These are phyloP conservation scores for Phenganax subtilis DNA, from an alignment of 92 coral and sea anemone genomes.

Conservation along the genomic window DNA sequence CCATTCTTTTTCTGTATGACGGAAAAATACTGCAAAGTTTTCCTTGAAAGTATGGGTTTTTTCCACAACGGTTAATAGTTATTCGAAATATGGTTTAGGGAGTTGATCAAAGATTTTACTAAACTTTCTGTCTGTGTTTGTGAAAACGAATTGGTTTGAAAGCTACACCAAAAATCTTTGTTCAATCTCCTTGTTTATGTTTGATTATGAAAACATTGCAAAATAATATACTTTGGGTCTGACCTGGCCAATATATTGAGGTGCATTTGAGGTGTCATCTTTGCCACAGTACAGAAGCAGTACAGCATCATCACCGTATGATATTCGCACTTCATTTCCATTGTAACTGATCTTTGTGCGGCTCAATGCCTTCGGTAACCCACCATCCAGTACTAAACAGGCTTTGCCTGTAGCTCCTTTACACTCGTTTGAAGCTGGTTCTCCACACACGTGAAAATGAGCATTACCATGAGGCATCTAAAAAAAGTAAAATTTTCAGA, in stretches of 20 bases:
- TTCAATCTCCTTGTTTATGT: no score
- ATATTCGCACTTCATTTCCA: slow-evolving; percentile 9
- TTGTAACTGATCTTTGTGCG: background rate
- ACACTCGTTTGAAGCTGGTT: no score
- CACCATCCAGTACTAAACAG: background rate
- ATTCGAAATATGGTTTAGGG: no score
- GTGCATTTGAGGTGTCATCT: background rate
- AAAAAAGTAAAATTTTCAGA: background rate
- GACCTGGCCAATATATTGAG: slow-evolving; percentile 26
- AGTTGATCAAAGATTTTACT: no score
- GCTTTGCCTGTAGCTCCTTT: background rate
- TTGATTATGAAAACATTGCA: no score
- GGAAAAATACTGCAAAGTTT: background rate
- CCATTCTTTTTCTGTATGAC: background rate
- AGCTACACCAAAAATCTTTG: no score
- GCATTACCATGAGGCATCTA: background rate
- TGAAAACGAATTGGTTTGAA: no score
- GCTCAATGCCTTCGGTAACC: background rate
- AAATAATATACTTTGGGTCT: background rate
- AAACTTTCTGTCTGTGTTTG: no score
- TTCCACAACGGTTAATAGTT: no score
- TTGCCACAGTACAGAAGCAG: slow-evolving; percentile 18
- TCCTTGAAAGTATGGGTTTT: background rate
- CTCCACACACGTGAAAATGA: slow-evolving; percentile 2
- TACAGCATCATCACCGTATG: background rate